Evolutionary conservation across 30 jellyfish, hydroid and myxozoan species (phyloP), one percentile per base, ranked within the genome.

Genomic region (Cassiopea andromeda): DNA sequence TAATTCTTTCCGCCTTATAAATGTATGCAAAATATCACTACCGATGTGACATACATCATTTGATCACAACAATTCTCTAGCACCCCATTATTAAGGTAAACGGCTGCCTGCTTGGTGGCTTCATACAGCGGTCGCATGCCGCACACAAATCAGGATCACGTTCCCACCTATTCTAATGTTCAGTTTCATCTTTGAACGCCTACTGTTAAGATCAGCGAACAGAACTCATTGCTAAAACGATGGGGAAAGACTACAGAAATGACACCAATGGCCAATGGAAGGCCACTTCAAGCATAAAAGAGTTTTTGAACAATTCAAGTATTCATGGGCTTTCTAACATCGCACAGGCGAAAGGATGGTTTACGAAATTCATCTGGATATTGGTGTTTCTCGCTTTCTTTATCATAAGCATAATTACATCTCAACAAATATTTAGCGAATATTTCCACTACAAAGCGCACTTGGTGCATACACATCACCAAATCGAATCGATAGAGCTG

Each of bases 251-350:
- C 13, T 2, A 45, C 64, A 54, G 12, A 54, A 6, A 0, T 3
- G 64, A 54, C 12, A 54, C 7, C 10, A 54, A 6, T 3, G 7
- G 64, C 64, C 64, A 10, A 54, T 54, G 7, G 10, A 54, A 54
- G 64, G 12, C 12, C 7, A 54, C 10, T 54, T 6, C 7, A 54
- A 54, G 12, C 15, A 5, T 70, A 15, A 70, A 12, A 70, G 54
- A 70, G 10, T 70, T 1, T 16, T 38, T 70, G 17, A 2, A 19
- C 54, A 77, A 15, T 13, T 48, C 86, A 15, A 77, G 54, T 14
- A 54, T 77, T 45, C 86, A 77, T 49, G 86, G 86, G 49, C 86
- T 77, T 48, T 4, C 86, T 1, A 77, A 27, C 44, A 77, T 77
- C 12, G 50, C 59, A 14, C 46, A 77, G 27, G 16, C 86, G 9